These are phyloP conservation scores for Zootermopsis nevadensis DNA, from an alignment of 2,888 invertebrate species.

Conservation along the genomic window DNA sequence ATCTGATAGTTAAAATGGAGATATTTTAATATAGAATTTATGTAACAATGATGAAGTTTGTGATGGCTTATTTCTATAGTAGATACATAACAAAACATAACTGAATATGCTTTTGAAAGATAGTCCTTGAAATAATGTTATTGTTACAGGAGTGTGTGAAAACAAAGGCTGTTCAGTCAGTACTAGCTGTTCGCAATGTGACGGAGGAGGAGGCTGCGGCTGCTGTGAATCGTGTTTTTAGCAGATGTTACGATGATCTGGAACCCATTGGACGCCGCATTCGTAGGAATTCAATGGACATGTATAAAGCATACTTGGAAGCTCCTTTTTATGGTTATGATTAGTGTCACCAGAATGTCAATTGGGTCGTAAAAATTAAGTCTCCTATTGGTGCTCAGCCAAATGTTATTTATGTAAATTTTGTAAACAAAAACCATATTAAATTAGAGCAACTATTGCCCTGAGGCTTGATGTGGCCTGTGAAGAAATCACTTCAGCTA, in stretches of 20 bases:
- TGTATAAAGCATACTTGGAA: conserved; percentile 80
- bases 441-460: too few species aligned
- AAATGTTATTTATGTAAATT: too few species aligned
- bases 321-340: conserved; percentile 83
- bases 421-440: too few species aligned
- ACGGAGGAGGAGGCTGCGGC: conserved; percentile 75
- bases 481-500: too few species aligned
- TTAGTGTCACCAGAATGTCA: conserved; percentile 39
- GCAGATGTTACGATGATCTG: conserved; percentile 89
- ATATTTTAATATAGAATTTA: too few species aligned
- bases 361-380: too few species aligned
- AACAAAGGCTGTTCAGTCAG: conserved; percentile 85
- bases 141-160: conserved; percentile 84
- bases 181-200: conserved; percentile 84
- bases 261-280: conserved; percentile 90
- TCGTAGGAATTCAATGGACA: conserved; percentile 80
- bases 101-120: not conserved
- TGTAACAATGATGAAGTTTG: too few species aligned
- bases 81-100: too few species aligned
- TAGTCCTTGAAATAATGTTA: conserved; percentile 42
- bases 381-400: too few species aligned
- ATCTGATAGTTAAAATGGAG: too few species aligned
- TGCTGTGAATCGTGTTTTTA: conserved; percentile 88
- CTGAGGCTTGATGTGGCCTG: too few species aligned
- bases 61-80: too few species aligned